phyloP scores from a whole-genome alignment of 2,888 invertebrate species.

The Dryobota labecula region DNA sequence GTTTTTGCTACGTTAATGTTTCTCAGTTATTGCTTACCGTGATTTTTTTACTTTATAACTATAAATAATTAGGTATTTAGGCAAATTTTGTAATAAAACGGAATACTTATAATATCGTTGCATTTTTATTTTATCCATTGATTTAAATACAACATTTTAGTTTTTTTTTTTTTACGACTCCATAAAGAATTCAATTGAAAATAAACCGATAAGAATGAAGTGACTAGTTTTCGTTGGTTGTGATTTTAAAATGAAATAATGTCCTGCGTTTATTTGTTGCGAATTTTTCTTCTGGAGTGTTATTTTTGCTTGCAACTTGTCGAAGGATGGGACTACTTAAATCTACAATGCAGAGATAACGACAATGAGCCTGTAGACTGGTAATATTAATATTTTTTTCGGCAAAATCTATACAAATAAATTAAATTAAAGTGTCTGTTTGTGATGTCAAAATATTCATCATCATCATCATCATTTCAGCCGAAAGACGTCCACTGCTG shows the following conservation, averaged over 20 bases:
- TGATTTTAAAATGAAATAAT: conserved; percentile 38
- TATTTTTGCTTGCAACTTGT: conserved; percentile 38
- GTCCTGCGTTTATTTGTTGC: conserved; percentile 32
- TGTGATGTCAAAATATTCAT: no score
- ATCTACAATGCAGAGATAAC: conserved; percentile 77
- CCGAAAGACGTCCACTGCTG: no score
- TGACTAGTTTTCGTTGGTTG: conserved; percentile 4
- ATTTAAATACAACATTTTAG: conserved; percentile 10
- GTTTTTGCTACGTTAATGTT: conserved; percentile 10
- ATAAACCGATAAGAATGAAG: conserved; percentile 29
- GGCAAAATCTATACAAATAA: no score
- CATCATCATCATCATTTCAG: no score
- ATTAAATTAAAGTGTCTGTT: no score
- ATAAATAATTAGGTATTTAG: conserved; percentile 26
- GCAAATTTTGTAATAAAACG: conserved; percentile 55
- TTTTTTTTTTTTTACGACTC: conserved; percentile 34
- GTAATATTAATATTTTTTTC: conserved; percentile 65
- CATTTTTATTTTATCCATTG: conserved; percentile 45
- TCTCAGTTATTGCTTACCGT: not conserved
- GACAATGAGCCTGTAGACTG: conserved; percentile 77
- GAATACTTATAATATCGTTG: conserved; percentile 17
- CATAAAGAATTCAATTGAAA: conserved; percentile 44
- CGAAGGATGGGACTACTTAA: conserved; percentile 70
- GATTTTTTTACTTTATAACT: conserved; percentile 18
- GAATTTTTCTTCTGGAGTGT: conserved; percentile 36